Evolutionary conservation across 2,888 invertebrate species (phyloP).

Genomic region (Entomobrya multifasciata): DNA sequence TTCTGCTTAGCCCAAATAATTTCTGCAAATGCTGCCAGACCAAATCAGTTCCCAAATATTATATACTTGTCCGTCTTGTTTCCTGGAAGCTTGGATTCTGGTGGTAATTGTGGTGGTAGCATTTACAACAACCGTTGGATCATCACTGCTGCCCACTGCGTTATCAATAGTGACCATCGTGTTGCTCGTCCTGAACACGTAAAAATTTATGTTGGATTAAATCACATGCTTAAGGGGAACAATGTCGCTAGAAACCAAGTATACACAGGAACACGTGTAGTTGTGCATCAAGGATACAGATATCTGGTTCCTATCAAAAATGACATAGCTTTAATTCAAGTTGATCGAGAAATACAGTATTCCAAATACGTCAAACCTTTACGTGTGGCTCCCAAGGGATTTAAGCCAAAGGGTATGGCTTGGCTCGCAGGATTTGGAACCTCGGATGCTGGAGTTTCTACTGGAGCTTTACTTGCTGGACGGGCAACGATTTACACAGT

Average conservation of each 20-base stretch:
- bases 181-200: slow-evolving; percentile 53
- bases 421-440: slow-evolving; percentile 63
- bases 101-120: slow-evolving; percentile 57
- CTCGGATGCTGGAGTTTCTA: slow-evolving; percentile 56
- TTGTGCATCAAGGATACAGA: slow-evolving; percentile 58
- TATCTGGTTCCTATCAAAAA: slow-evolving; percentile 56
- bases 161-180: slow-evolving; percentile 36
- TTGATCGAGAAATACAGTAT: slow-evolving; percentile 60
- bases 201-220: slow-evolving; percentile 44
- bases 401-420: slow-evolving; percentile 44
- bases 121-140: slow-evolving; percentile 61
- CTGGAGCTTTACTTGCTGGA: slow-evolving; percentile 57
- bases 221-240: slow-evolving; percentile 40
- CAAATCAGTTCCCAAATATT: slow-evolving; percentile 61
- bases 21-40: slow-evolving; percentile 46
- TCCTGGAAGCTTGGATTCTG: slow-evolving; percentile 47
- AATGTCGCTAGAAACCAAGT: slow-evolving; percentile 34
- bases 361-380: slow-evolving; percentile 61
- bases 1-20: slow-evolving; percentile 57
- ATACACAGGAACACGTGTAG: slow-evolving; percentile 40
- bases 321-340: slow-evolving; percentile 60
- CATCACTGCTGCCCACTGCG: slow-evolving; percentile 54
- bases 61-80: slow-evolving; percentile 43
- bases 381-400: slow-evolving; percentile 47
- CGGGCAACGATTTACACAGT: slow-evolving; percentile 55